Conservation (phyloP, 1,140 invertebrate species). For the Ceratitis capitata region DNA sequence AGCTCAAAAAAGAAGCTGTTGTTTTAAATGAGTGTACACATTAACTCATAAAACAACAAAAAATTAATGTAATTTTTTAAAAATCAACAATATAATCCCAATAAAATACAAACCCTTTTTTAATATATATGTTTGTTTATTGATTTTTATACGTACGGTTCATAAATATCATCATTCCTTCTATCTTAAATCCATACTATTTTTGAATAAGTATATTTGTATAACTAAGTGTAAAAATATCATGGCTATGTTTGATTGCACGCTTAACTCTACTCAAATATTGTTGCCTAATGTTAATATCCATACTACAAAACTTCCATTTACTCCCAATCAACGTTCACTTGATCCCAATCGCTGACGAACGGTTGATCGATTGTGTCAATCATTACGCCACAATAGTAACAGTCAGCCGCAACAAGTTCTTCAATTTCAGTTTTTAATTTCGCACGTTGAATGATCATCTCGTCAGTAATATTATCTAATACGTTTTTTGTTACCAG, state of each 20-base stretch:
- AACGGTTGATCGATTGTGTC: conserved; percentile 87
- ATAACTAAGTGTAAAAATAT: conserved; percentile 15
- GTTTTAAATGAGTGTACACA: too few species aligned
- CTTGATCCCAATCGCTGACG: conserved; percentile 82
- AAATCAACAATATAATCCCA: too few species aligned
- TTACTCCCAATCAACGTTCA: conserved; percentile 86
- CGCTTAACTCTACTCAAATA: background rate
- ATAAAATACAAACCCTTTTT: too few species aligned
- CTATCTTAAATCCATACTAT: background rate
- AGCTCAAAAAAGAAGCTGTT: too few species aligned
- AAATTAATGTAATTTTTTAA: too few species aligned
- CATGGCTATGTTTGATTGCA: conserved; percentile 21
- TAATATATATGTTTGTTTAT: too few species aligned
- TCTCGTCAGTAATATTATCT: conserved; percentile 48
- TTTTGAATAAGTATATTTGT: background rate
- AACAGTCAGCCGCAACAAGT: conserved; percentile 89
- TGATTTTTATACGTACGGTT: too few species aligned
- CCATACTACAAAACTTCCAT: background rate
- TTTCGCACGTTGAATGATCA: conserved; percentile 72
- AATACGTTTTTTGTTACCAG: conserved; percentile 69
- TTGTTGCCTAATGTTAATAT: background rate
- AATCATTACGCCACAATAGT: conserved; percentile 94
- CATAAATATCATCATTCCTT: too few species aligned
- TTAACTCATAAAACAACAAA: too few species aligned
- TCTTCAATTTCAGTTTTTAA: conserved; percentile 87